Conservation (phyloP, 2,888 invertebrate genomes). For the Drosophila neonasuta region DNA sequence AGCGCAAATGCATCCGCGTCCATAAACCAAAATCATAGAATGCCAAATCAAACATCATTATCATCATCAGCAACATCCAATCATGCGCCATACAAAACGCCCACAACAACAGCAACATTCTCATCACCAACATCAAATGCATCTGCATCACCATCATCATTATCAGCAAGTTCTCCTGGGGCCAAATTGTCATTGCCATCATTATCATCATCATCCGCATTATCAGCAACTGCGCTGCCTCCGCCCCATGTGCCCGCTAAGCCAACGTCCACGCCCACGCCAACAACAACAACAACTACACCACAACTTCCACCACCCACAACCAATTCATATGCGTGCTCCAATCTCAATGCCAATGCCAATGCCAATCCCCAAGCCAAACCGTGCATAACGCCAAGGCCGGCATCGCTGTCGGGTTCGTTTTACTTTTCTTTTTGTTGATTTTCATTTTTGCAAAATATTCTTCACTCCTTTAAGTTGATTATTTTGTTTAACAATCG, state of each 20-base stretch:
- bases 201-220: conserved; percentile 39
- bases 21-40: conserved; percentile 62
- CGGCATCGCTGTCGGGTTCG: conserved; percentile 82
- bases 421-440: conserved; percentile 60
- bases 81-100: conserved; percentile 57
- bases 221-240: conserved; percentile 44
- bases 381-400: conserved; percentile 82
- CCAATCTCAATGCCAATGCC: conserved; percentile 50
- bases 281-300: conserved; percentile 22
- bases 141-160: conserved; percentile 26
- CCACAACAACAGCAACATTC: conserved; percentile 41
- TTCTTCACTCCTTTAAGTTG: conserved; percentile 10
- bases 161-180: conserved; percentile 37
- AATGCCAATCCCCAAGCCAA: conserved; percentile 67
- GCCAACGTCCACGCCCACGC: conserved; percentile 38
- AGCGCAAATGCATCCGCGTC: conserved; percentile 49
- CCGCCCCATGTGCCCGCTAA: conserved; percentile 53
- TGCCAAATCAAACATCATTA: conserved; percentile 57
- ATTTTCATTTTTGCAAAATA: conserved; percentile 30
- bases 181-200: conserved; percentile 50
- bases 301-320: conserved; percentile 19
- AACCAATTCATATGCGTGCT: conserved; percentile 60
- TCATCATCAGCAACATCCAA: conserved; percentile 48
- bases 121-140: conserved; percentile 18
- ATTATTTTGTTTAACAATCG: conserved; percentile 10